Evolutionary conservation across 37 sponge, comb jelly and placozoan genomes (phyloP), one percentile per base, ranked within the genome.

Genomic region (Beroe forskalii): DNA sequence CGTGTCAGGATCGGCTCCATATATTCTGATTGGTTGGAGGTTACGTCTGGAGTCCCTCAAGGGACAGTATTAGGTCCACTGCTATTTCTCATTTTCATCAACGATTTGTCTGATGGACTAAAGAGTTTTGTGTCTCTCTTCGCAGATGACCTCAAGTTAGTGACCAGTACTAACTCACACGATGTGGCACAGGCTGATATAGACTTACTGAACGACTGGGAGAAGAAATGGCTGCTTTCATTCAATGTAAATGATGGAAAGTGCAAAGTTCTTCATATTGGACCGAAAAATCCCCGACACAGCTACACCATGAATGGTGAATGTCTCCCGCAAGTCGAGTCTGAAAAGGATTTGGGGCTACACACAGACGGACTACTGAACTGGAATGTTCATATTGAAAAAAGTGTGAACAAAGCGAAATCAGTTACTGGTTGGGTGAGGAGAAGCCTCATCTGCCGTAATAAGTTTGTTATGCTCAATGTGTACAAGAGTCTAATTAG

Each of bases 191-290:
- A 72, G 30, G 76, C 19, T 17, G 76, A 72, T 38, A 35, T 72
- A 4, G 76, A 72, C 8, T 32, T 32, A 38, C 40, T 72, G 14
- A 72, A 35, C 39, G 27, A 72, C 6, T 72, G 76, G 76, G 76
- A 72, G 30, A 17, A 72, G 40, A 27, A 72, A 1, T 72, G 76
- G 76, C 76, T 72, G 8, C 76, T 72, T 38, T 27, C 28, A 6
- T 72, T 72, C 76, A 72, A 72, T 37, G 76, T 72, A 12, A 72
- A 72, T 8, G 76, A 72, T 33, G 40, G 40, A 3, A 72, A 72
- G 23, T 72, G 76, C 76, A 72, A 72, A 27, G 76, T 72, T 17
- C 8, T 72, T 33, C 76, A 72, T 22, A 37, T 72, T 72, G 76
- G 76, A 20, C 9, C 19, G 8, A 22, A 33, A 8, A 72, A 72